Conservation (phyloP, 2,797 vertebrate species). For the Sebastes hubbsi region DNA sequence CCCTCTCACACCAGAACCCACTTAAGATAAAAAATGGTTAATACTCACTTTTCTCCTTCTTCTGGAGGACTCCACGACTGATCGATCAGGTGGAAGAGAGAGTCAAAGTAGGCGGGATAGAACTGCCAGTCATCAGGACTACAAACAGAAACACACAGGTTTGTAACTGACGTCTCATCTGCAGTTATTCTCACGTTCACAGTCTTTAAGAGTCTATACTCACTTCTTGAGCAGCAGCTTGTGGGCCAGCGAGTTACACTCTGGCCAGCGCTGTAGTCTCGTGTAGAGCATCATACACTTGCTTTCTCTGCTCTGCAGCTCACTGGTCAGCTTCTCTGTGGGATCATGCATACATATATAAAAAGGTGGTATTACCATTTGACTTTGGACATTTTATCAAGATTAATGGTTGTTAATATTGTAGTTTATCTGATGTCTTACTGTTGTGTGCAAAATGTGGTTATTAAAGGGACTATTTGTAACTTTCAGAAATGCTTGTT, state of each 20-base stretch:
- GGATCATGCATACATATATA: background rate
- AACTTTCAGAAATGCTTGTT: no score
- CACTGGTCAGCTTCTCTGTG: slow-evolving; percentile 97
- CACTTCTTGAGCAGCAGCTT: slow-evolving; percentile 95
- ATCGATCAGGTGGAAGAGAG: slow-evolving; percentile 93
- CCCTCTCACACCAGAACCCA: background rate
- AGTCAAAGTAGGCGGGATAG: slow-evolving; percentile 95
- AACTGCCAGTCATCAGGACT: slow-evolving; percentile 99
- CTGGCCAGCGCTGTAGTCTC: slow-evolving; percentile 92
- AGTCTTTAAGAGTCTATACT: slow-evolving; percentile 42
- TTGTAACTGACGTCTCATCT: rapidly evolving
- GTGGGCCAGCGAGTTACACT: slow-evolving; percentile 92
- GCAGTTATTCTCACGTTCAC: background rate
- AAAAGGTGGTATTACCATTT: background rate
- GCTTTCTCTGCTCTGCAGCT: slow-evolving; percentile 95
- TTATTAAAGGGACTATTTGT: no score
- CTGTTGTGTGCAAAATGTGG: background rate
- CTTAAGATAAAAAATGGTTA: background rate
- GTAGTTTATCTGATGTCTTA: background rate
- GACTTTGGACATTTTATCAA: background rate
- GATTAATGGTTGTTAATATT: background rate
- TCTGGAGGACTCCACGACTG: slow-evolving; percentile 90
- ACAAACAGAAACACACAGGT: slow-evolving; percentile 2
- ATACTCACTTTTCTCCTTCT: slow-evolving; percentile 91
- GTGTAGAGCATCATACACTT: slow-evolving; percentile 97